These are phyloP conservation scores for Cheilosia impressa DNA, from an alignment of 2,888 invertebrate species.

Conservation along the genomic window DNA sequence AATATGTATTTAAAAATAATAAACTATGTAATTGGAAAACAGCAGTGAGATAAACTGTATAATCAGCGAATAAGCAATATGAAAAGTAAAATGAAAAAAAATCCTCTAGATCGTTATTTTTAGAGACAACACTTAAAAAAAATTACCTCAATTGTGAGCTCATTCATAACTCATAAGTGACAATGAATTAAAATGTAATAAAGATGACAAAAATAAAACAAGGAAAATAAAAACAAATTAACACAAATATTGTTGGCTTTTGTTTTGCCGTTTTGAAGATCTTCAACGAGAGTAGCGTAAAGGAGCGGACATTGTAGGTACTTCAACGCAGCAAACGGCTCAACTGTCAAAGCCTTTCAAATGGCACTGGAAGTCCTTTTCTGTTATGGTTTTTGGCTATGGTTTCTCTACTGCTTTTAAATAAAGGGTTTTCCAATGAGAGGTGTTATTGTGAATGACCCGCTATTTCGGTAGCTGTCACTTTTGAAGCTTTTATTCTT, in stretches of 20 bases:
- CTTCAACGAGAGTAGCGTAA: neutral
- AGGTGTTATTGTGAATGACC: no score
- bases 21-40: conserved; percentile 20
- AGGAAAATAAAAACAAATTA: conserved; percentile 57
- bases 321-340: no score
- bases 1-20: conserved; percentile 31
- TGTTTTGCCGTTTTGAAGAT: neutral
- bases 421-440: no score
- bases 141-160: conserved; percentile 78
- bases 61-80: conserved; percentile 70
- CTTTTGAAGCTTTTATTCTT: no score
- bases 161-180: conserved; percentile 70
- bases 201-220: conserved; percentile 65
- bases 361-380: no score
- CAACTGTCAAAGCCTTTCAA: no score
- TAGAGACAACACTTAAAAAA: conserved; percentile 47
- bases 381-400: no score
- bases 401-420: no score
- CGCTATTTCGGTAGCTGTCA: no score
- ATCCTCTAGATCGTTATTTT: conserved; percentile 51
- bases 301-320: no score
- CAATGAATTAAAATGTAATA: conserved; percentile 73
- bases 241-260: conserved; percentile 43
- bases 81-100: conserved; percentile 23
- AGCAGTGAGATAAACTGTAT: conserved; percentile 28